Conservation (phyloP, 2,888 invertebrate species). For the Drosophila silvestris region DNA sequence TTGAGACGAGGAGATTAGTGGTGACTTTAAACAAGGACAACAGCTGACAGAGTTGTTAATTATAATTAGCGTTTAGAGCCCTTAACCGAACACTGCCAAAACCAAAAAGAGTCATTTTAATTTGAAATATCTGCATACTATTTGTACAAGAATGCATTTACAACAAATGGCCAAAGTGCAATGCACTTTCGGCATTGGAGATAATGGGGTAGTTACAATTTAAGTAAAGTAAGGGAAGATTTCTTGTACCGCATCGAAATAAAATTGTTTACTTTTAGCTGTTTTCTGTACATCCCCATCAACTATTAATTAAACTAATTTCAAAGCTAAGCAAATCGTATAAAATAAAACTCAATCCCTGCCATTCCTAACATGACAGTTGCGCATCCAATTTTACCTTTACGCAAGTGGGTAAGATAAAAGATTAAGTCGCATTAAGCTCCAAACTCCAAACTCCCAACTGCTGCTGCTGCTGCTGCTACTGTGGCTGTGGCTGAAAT, state of each 20-base stretch:
- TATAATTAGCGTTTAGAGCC: slow-evolving; percentile 4
- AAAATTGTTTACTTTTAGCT: not conserved
- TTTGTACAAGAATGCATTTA: not conserved
- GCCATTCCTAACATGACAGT: not conserved
- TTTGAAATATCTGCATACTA: not conserved
- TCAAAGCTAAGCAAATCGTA: not conserved
- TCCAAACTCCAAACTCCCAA: not conserved
- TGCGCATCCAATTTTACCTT: not conserved
- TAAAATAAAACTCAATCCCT: not conserved
- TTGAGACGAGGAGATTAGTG: not conserved
- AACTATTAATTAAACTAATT: not conserved
- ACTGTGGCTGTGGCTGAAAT: slow-evolving; percentile 5
- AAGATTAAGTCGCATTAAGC: slow-evolving; percentile 26
- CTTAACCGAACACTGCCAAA: not conserved
- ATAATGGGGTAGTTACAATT: not conserved
- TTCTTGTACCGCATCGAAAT: not conserved
- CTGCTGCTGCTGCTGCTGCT: slow-evolving; percentile 5
- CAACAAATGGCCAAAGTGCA: not conserved
- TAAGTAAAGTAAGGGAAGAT: not conserved
- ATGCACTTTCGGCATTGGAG: not conserved
- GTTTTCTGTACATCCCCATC: not conserved
- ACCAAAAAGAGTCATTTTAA: not conserved
- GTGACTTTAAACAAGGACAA: slow-evolving; percentile 22
- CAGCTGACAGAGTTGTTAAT: slow-evolving; percentile 13
- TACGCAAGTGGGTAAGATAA: not conserved